Conservation (phyloP, 2,113 vertebrate species). For the Gasterosteus aculeatus region DNA sequence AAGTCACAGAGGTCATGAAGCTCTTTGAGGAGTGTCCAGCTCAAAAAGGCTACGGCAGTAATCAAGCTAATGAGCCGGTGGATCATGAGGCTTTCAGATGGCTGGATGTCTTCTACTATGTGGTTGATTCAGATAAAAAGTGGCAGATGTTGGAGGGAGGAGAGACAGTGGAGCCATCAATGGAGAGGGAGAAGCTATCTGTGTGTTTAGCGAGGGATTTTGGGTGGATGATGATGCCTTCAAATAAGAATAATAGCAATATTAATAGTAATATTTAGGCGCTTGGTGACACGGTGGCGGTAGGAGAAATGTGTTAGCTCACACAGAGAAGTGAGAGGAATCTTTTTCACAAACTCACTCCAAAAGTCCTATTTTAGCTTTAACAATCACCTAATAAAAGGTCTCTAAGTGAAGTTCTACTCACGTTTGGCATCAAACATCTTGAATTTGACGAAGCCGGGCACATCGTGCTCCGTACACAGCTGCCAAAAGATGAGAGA, state of each 20-base stretch:
- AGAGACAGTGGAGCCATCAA: too few species aligned
- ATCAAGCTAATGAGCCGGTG: too few species aligned
- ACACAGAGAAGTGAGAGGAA: neutral
- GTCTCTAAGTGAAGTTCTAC: slow-evolving; percentile 47
- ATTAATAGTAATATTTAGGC: too few species aligned
- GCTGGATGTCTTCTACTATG: too few species aligned
- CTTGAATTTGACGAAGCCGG: slow-evolving; percentile 95
- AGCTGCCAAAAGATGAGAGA: slow-evolving; percentile 80
- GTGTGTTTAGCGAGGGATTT: neutral
- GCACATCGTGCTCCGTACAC: slow-evolving; percentile 92
- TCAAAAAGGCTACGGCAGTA: too few species aligned
- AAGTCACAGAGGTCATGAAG: neutral
- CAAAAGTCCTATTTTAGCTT: neutral
- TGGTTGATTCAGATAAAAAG: too few species aligned
- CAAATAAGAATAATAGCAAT: neutral
- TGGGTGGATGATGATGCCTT: neutral
- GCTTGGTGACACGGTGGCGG: too few species aligned
- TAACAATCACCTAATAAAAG: neutral
- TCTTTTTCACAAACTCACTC: neutral
- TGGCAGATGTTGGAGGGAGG: too few species aligned
- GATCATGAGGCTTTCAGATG: too few species aligned
- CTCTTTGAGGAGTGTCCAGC: too few species aligned
- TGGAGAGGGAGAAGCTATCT: neutral
- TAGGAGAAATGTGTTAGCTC: neutral
- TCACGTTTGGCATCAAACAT: slow-evolving; percentile 98